Evolutionary conservation across 2,888 invertebrate genomes (phyloP), one percentile per base, ranked within the genome.

Genomic region (Parnassius orleans): DNA sequence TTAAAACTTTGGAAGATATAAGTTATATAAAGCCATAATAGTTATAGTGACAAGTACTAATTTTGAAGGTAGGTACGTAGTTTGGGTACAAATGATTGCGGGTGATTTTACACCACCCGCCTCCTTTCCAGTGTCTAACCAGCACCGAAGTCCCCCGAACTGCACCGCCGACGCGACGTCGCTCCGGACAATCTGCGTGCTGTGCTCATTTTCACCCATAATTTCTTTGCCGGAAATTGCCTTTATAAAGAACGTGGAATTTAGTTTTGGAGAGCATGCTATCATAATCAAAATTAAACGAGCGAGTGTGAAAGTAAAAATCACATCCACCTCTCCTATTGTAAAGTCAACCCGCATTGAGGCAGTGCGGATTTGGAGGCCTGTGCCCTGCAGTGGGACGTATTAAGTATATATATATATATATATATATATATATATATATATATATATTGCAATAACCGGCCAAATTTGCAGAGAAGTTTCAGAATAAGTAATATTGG

Each of bases 61-160:
- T 90, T 89, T 87, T 79, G 83, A 85, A 87, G 89, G 89, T 90
- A 87, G 89, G 89, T 90, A 33, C 33, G 88, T 90, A 88, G 89
- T 90, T 90, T 86, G 89, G 89, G 87, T 90, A 90, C 90, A 91
- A 90, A 90, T 90, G 90, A 91, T 90, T 89, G 90, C 83, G 90
- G 90, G 90, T 90, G 90, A 90, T 90, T 90, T 90, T 90, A 84
- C 87, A 86, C 86, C 87, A 83, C 89, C 85, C 57, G 66, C 70
- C 73, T 72, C 78, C 77, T 78, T 50, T 79, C 75, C 75, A 68
- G 77, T 78, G 83, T 82, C 83, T 83, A 81, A 81, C 81, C 78
- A 80, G 78, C 76, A 83, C 75, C 73, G 70, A 72, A 74, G 69
- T 77, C 81, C 83, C 83, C 83, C 78, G 87, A 86, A 89, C 89